Conservation (phyloP, 2,888 invertebrate genomes). For the Lycocerus yunnanus region DNA sequence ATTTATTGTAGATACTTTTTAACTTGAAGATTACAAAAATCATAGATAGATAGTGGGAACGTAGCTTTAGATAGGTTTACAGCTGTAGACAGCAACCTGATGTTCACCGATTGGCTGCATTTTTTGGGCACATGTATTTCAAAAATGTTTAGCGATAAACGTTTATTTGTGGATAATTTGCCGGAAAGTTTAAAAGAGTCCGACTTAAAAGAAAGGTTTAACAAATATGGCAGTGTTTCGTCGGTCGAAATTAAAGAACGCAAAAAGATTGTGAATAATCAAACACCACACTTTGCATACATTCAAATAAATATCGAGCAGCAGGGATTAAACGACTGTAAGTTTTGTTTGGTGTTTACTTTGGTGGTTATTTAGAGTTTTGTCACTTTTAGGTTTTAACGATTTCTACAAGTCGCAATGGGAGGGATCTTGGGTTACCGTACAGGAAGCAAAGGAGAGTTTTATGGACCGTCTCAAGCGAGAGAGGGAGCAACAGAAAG, state of each 20-base stretch:
- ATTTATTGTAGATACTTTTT: too few relatives aligned
- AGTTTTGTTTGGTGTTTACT: slow-evolving; percentile 48
- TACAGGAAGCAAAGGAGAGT: slow-evolving; percentile 72
- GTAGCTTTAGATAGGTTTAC: neutral
- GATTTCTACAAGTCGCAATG: slow-evolving; percentile 59
- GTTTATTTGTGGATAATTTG: slow-evolving; percentile 65
- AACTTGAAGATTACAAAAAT: too few relatives aligned
- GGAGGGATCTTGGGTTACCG: slow-evolving; percentile 62
- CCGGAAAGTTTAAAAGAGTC: slow-evolving; percentile 56
- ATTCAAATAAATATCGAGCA: slow-evolving; percentile 62
- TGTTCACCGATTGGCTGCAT: neutral
- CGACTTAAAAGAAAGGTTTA: slow-evolving; percentile 57
- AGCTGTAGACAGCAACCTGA: neutral
- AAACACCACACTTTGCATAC: slow-evolving; percentile 66
- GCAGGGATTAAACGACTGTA: slow-evolving; percentile 60
- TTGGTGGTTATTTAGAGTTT: slow-evolving; percentile 40
- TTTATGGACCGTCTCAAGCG: slow-evolving; percentile 70
- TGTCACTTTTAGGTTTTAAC: slow-evolving; percentile 57
- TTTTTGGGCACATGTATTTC: neutral
- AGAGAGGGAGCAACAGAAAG: slow-evolving; percentile 59
- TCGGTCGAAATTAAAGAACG: slow-evolving; percentile 63
- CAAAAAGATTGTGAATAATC: slow-evolving; percentile 52
- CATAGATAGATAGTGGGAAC: neutral
- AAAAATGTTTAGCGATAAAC: slow-evolving; percentile 44
- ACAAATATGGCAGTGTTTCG: slow-evolving; percentile 58